These are phyloP conservation scores for Berghia stephanieae DNA, from an alignment of 1,140 invertebrate genomes.

Conservation along the genomic window DNA sequence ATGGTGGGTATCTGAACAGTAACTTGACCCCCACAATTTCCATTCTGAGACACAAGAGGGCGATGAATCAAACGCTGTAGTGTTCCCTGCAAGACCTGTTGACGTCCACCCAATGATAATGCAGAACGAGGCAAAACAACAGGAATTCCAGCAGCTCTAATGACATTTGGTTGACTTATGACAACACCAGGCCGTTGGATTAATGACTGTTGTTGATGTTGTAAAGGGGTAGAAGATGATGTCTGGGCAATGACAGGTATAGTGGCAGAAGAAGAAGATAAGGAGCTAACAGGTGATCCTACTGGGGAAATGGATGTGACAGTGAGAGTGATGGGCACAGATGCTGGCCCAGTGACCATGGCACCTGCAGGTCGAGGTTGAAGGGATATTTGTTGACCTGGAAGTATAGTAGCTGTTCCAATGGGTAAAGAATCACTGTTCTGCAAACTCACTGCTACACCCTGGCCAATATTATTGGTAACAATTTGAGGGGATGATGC, in stretches of 20 bases:
- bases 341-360: not conserved
- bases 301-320: slow-evolving; percentile 19
- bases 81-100: not conserved
- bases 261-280: not conserved
- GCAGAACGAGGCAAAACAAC: slow-evolving; percentile 15
- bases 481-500: not conserved
- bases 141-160: slow-evolving; percentile 14
- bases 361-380: slow-evolving; percentile 20
- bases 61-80: not conserved
- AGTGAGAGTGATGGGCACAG: slow-evolving; percentile 27
- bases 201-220: not conserved
- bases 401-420: slow-evolving; percentile 13
- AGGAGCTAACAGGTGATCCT: not conserved
- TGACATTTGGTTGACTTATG: not conserved
- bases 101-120: slow-evolving; percentile 9
- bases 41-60: not conserved
- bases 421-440: not conserved
- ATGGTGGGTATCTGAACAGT: slow-evolving; percentile 12
- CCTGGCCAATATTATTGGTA: not conserved
- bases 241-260: not conserved
- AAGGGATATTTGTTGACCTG: slow-evolving; percentile 22
- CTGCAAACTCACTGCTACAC: too few species aligned
- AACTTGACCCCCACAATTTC: slow-evolving; percentile 8
- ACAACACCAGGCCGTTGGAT: not conserved
- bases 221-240: not conserved